These are phyloP conservation scores for Rhaphigaster nebulosa DNA, from an alignment of 2,888 invertebrate species.

Conservation along the genomic window DNA sequence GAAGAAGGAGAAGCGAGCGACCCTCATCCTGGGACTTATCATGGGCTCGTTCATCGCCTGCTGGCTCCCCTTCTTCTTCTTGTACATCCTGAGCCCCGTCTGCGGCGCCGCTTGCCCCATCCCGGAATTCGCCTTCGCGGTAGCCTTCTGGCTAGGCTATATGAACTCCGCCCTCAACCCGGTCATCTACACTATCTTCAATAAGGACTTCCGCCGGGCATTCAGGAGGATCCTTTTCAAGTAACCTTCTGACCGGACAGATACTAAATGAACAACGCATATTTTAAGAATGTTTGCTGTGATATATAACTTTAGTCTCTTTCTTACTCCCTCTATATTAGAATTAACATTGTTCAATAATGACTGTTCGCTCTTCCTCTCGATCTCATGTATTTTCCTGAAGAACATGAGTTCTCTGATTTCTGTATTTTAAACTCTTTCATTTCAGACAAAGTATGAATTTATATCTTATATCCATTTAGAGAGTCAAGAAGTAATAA, in stretches of 20 bases:
- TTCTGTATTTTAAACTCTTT: background rate
- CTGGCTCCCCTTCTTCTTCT: slow-evolving; percentile 98
- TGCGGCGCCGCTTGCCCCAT: slow-evolving; percentile 82
- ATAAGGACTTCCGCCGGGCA: slow-evolving; percentile 96
- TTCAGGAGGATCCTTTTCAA: slow-evolving; percentile 96
- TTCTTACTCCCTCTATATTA: slow-evolving; percentile 33
- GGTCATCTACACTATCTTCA: slow-evolving; percentile 96
- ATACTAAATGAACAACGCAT: slow-evolving; percentile 54
- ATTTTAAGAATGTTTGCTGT: slow-evolving; percentile 59
- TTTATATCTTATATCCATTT: background rate
- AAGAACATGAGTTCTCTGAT: background rate
- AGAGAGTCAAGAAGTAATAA: background rate
- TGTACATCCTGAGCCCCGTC: slow-evolving; percentile 89
- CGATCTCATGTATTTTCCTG: background rate
- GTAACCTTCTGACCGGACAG: slow-evolving; percentile 58
- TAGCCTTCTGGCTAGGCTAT: slow-evolving; percentile 97
- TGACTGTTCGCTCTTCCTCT: slow-evolving; percentile 39
- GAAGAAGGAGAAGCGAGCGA: slow-evolving; percentile 96
- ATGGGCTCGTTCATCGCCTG: slow-evolving; percentile 99
- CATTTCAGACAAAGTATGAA: background rate
- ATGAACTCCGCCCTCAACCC: slow-evolving; percentile 97
- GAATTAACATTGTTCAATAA: background rate
- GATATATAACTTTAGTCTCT: slow-evolving; percentile 58
- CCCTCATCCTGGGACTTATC: slow-evolving; percentile 94
- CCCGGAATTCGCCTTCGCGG: slow-evolving; percentile 87